Percentiles rank a stretch among this genome's conserved stretches.
phyloP scores from a whole-genome alignment of 2,113 vertebrate genomes.

The Cephalopterus ornatus region DNA sequence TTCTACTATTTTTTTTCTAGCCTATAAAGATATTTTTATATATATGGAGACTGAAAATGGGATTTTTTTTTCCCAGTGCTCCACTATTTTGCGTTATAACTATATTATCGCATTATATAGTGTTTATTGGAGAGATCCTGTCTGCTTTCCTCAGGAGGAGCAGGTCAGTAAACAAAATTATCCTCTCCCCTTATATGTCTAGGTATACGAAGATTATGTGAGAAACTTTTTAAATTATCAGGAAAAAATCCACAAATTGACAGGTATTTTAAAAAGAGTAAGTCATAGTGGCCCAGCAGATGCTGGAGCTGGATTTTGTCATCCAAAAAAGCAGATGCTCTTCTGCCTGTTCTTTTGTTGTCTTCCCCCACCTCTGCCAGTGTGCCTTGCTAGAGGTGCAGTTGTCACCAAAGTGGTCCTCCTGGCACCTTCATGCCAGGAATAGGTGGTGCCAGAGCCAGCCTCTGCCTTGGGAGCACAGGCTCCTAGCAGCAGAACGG shows the following conservation, averaged over 20 bases:
- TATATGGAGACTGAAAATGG: not conserved
- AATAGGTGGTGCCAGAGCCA: not conserved
- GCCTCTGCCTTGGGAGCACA: not conserved
- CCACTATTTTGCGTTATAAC: not conserved
- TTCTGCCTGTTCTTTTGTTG: not conserved
- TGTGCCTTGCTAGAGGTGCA: accelerated
- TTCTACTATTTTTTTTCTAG: not conserved
- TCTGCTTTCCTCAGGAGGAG: not conserved
- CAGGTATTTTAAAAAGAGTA: not conserved
- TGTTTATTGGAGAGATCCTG: not conserved
- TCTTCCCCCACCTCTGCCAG: not conserved
- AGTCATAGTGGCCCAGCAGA: not conserved
- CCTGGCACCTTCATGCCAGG: not conserved
- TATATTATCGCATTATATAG: not conserved
- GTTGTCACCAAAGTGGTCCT: not conserved
- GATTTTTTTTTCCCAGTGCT: not conserved
- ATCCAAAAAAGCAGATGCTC: not conserved
- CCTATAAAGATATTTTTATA: not conserved
- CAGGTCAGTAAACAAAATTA: not conserved
- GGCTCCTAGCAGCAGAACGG: not conserved
- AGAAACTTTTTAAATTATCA: not conserved
- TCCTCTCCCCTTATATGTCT: not conserved
- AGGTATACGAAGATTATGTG: not conserved
- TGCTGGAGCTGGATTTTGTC: not conserved
- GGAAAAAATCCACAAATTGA: not conserved